A percentile compares a stretch with the other conserved stretches of the same genome.
These are phyloP conservation scores for Coracopsis vasa DNA, from an alignment of 2,113 vertebrate genomes.

Conservation along the genomic window DNA sequence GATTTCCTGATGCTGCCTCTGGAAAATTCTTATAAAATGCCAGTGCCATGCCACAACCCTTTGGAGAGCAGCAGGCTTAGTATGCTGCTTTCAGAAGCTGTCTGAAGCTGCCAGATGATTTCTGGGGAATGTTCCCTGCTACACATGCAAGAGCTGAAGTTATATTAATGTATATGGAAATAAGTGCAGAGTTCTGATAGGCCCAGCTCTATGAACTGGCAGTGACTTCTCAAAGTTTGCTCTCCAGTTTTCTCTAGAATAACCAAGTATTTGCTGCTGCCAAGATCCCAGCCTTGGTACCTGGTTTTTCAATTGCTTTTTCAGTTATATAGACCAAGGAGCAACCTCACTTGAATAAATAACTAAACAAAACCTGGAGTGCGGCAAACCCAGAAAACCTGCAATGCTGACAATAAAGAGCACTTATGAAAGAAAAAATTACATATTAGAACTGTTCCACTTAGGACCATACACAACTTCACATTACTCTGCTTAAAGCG, in stretches of 20 bases:
- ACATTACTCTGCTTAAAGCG: not conserved
- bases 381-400: not conserved
- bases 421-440: not conserved
- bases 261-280: not conserved
- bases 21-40: not conserved
- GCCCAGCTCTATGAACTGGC: not conserved
- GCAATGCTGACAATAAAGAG: not conserved
- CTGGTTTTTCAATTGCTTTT: not conserved
- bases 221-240: not conserved
- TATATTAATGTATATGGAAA: not conserved
- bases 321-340: not conserved
- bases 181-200: not conserved
- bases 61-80: not conserved
- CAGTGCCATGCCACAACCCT: not conserved
- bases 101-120: not conserved
- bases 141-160: not conserved
- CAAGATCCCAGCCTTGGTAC: not conserved
- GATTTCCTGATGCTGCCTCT: not conserved
- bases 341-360: not conserved
- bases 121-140: accelerated
- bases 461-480: not conserved
- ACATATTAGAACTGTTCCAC: not conserved
- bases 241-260: not conserved
- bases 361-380: not conserved
- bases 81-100: not conserved